Base-by-base conservation (phyloP, 2,797 vertebrate species). In the Rhinichthys osculus region DNA sequence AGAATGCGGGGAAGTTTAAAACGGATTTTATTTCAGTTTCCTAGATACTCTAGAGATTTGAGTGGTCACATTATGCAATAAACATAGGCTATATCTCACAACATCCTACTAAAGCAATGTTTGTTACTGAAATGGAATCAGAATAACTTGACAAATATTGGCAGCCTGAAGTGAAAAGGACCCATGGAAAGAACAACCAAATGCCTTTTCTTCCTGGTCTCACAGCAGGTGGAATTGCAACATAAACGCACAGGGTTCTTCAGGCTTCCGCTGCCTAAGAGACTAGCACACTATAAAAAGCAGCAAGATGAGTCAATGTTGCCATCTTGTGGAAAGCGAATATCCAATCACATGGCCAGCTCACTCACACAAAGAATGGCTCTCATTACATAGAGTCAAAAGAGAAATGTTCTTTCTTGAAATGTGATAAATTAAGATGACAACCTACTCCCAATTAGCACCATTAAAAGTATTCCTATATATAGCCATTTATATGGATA, bases 291-390 rank as follows among this genome's bases (percentile, higher is more conserved):
- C 40, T 82, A 83, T 76, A 52, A 40, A 81, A 40, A 73, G 80
- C 67, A 81, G 23, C 57, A 71, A 83, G 85, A 82, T 90, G 90
- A 89, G 76, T 89, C 90, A 91, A 91, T 84, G 85, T 90, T 92
- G 91, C 90, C 91, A 91, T 91, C 91, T 92, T 87, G 90, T 90
- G 90, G 91, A 86, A 86, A 72, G 54, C 21, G 42, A 73, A 87
- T 72, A 83, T 69, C 72, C 62, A 69, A 62, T 81, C 52, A 42
- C 38, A 72, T 42, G 54, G 40, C 38, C 44, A 78, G 73, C 21
- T 35, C 23, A 10, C 38, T 62, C 77, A 64, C 35, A 57, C 52
- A 78, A 59, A 40, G 52, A 59, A 8, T 23, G 5, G 6, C 74
- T 78, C 74, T 40, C 0, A 2, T 78, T 59, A 50, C 47, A 17